phyloP scores from a whole-genome alignment of 2,797 vertebrate species.

The Aplochiton taeniatus region DNA sequence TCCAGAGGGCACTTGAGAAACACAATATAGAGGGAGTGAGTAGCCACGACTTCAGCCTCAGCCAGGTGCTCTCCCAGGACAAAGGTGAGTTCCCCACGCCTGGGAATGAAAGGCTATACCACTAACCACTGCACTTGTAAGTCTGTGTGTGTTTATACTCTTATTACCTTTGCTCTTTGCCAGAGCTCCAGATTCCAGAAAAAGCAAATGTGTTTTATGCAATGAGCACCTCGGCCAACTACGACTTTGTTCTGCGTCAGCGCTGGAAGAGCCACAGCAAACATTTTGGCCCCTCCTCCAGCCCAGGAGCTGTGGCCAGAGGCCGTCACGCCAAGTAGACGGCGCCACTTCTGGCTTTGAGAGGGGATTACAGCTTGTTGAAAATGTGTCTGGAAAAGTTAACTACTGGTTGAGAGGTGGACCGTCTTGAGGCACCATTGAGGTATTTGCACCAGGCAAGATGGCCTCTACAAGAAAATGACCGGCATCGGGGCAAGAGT shows the following conservation, averaged over 20 bases:
- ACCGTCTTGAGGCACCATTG: neutral
- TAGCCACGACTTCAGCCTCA: slow-evolving; percentile 77
- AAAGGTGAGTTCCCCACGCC: slow-evolving; percentile 71
- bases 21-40: slow-evolving; percentile 78
- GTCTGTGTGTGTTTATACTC: neutral
- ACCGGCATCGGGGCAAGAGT: no score
- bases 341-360: neutral
- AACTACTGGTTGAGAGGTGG: neutral
- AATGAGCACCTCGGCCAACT: slow-evolving; percentile 83
- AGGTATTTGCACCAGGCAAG: neutral
- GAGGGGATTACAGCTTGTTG: slow-evolving; percentile 8
- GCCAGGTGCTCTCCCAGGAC: slow-evolving; percentile 77
- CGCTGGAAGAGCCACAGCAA: slow-evolving; percentile 65
- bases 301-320: slow-evolving; percentile 51
- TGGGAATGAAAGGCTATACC: no score
- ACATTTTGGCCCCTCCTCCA: slow-evolving; percentile 45
- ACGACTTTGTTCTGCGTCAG: slow-evolving; percentile 83
- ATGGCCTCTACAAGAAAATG: no score
- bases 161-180: neutral
- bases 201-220: slow-evolving; percentile 91
- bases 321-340: slow-evolving; percentile 55
- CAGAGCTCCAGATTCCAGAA: slow-evolving; percentile 87
- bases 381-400: neutral
- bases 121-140: no score
- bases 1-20: slow-evolving; percentile 85